Base-by-base conservation (phyloP, 2,797 vertebrate genomes). In the Helarctos malayanus region DNA sequence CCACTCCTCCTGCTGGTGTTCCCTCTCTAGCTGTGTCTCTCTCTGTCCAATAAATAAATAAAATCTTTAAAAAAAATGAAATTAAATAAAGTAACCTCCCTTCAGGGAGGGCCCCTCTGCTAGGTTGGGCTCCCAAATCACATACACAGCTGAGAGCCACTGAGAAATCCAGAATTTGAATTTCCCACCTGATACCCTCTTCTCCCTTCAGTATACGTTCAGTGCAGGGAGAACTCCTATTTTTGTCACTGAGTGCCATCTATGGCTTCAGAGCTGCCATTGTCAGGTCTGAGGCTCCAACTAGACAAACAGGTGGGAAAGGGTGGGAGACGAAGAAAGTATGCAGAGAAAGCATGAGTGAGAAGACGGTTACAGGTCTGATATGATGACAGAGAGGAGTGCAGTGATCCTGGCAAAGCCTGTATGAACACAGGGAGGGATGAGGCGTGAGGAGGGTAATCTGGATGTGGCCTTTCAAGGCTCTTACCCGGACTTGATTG, bases 401-500 rank as follows among this genome's bases (percentile, higher is more conserved):
- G 19, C 41, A 29, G 91, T 57, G 49, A 56, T 23, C 13, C 12
- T 35, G 35, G 73, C 32, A 52, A 88, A 71, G 49, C 12, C 63
- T 9, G 4, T 6, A 23, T 13, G 7, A 83, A 47, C 52, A 73
- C 45, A 54, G 35, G 32, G 23, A 65, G 13, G 65, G 29, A 41
- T 21, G 2, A 11, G 68, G n/a, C 25, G 49, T 45, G 49, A 73
- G n/a, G 82, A 71, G 1, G 61, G 32, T 25, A 29, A 59, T 45
- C n/a, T 76, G 6, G 35, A 5, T 1, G 19, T 0, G 8, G 69
- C 10, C 79, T 63, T 71, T 71, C 18, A 15, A 47, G 2, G 47
- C 5, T 29, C 99, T 98, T 98, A 99, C 99, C 98, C 99, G 98
- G 94, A 99, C 99, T 45, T 99, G 98, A 97, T 99, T 99, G 98